These are phyloP conservation scores for Sinocyclocheilus rhinocerous DNA, from an alignment of 2,113 vertebrate genomes.

Conservation along the genomic window DNA sequence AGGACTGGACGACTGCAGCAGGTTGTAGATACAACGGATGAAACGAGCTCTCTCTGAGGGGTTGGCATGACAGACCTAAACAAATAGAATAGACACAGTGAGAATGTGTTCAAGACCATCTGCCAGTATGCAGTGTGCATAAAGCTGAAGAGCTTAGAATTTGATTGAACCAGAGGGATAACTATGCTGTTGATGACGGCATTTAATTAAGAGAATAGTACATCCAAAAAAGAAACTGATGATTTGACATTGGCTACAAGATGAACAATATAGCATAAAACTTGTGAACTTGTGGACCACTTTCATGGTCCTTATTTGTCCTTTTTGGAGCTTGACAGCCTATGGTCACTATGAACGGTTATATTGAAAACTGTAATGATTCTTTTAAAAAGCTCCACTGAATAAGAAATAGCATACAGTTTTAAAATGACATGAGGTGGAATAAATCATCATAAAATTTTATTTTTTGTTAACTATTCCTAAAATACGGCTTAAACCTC, in stretches of 20 bases:
- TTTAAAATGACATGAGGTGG: too few species aligned
- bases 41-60: slow-evolving; percentile 96
- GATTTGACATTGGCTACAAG: neutral
- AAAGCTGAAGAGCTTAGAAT: slow-evolving; percentile 1
- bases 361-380: too few species aligned
- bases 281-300: too few species aligned
- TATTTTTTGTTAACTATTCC: too few species aligned
- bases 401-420: too few species aligned
- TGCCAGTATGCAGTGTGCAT: neutral
- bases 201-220: neutral
- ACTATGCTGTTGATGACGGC: neutral
- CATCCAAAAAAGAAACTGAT: neutral
- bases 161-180: neutral
- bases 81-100: neutral
- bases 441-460: too few species aligned
- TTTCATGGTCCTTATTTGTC: too few species aligned
- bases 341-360: neutral
- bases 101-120: neutral
- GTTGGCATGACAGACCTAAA: slow-evolving; percentile 94
- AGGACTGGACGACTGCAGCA: slow-evolving; percentile 96
- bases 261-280: neutral
- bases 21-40: slow-evolving; percentile 98
- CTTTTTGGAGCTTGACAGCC: neutral
- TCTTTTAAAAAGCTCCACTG: too few species aligned
- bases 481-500: too few species aligned